Percentiles rank a stretch among this genome's conserved stretches.
phyloP scores from a whole-genome alignment of 2,888 invertebrate genomes.

The Lysandra coridon region DNA sequence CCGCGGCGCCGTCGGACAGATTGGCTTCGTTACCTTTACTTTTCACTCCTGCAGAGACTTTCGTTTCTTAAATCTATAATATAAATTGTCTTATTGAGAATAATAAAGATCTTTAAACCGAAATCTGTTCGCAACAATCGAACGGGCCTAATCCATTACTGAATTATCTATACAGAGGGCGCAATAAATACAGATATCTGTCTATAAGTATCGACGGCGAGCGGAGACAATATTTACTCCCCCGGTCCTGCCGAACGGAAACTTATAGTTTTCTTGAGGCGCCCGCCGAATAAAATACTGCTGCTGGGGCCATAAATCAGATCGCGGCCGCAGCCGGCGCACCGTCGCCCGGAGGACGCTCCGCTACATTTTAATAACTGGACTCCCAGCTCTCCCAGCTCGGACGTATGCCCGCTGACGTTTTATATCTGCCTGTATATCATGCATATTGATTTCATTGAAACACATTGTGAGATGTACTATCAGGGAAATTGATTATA shows the following conservation, averaged over 20 bases:
- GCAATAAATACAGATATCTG: conserved; percentile 76
- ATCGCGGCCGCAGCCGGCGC: conserved; percentile 71
- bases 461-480: neutral
- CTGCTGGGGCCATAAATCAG: conserved; percentile 77
- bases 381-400: conserved; percentile 47
- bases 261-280: conserved; percentile 81
- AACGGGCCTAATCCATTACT: conserved; percentile 74
- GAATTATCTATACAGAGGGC: conserved; percentile 71
- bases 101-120: no score
- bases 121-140: conserved; percentile 48
- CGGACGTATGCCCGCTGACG: conserved; percentile 73
- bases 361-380: conserved; percentile 78
- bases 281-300: conserved; percentile 80
- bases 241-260: conserved; percentile 77
- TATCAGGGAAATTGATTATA: no score
- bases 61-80: conserved; percentile 46
- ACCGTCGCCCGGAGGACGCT: conserved; percentile 56
- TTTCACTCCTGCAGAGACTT: neutral
- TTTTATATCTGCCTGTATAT: conserved; percentile 76
- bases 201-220: conserved; percentile 71
- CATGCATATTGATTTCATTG: conserved; percentile 49
- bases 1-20: conserved; percentile 56
- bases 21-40: conserved; percentile 61
- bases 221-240: conserved; percentile 79
- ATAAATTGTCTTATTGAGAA: no score